Evolutionary conservation across 2,888 invertebrate species (phyloP), one percentile per base, ranked within the genome.

Genomic region (Sphecodes monilicornis): DNA sequence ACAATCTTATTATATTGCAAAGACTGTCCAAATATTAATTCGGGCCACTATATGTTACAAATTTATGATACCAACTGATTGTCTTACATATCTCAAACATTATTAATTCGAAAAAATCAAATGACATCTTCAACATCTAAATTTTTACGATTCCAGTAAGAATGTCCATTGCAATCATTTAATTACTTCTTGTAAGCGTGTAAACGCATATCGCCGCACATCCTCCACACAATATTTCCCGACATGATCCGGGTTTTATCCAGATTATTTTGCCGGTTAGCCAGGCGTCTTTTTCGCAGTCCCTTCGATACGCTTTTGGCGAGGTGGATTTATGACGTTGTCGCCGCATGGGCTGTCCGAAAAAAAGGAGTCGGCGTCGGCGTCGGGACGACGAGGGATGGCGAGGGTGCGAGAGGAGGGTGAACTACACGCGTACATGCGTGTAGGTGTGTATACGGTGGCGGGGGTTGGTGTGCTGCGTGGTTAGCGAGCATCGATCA

Each of bases 401-500:
- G 3, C 50, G 50, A n/a, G 50, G 50, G 50, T 50, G 50, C 8
- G 22, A 50, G 22, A 50, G 50, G 10, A 5, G 18, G 50, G 22
- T 2, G 22, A 50, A 50, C 10, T 1, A 50, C 50, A 16, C 57
- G 26, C 26, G 26, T 29, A 6, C 6, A 13, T 5, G n/a, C 16
- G 29, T 60, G 29, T 60, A 60, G 16, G 57, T 29, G 57, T 60
- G 57, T 29, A 3, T 50, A 50, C 22, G 50, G 3, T 1, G 29
- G 22, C 11, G 29, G 22, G 29, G 26, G 57, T 0, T n/a, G 68
- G 46, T 29, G 57, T 41, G 39, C 39, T 43, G 46, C 57, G 22
- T 13, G 73, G 57, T 73, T 73, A 64, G 29, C 71, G 75, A 74
- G 71, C 72, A 85, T 79, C 73, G 85, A 76, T 84, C 84, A 82